A percentile compares a stretch with the other conserved stretches of the same genome.
phyloP scores from a whole-genome alignment of 1,140 invertebrate species.

The Drosophila pseudoananassae region DNA sequence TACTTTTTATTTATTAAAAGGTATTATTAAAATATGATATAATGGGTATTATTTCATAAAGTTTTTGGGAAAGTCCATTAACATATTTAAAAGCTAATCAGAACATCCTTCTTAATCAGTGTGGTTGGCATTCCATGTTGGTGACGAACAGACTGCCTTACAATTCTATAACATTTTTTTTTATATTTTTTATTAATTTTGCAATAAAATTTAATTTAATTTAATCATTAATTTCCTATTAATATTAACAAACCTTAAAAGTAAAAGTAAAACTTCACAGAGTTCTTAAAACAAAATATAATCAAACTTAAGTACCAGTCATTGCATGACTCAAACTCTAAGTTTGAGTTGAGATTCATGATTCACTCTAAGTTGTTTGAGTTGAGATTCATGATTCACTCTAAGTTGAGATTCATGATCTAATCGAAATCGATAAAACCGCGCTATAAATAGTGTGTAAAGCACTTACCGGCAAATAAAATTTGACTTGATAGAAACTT shows the following conservation, averaged over 20 bases:
- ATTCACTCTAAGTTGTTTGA: no score
- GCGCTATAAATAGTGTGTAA: constrained; percentile 38
- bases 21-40: not conserved
- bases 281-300: not conserved
- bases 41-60: not conserved
- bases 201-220: no score
- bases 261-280: constrained; percentile 23
- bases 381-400: no score
- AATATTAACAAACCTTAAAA: not conserved
- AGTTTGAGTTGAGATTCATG: no score
- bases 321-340: constrained; percentile 26
- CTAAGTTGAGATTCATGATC: constrained; percentile 47
- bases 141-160: no score
- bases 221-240: no score
- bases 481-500: constrained; percentile 23
- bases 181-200: no score
- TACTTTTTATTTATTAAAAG: not conserved
- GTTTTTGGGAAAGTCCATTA: no score
- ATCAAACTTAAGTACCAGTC: constrained; percentile 15
- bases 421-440: constrained; percentile 41
- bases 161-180: no score
- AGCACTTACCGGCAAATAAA: constrained; percentile 24
- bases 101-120: no score
- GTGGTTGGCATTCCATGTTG: no score
- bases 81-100: no score